Conservation (phyloP, 2,113 vertebrate genomes). For the Ia io region DNA sequence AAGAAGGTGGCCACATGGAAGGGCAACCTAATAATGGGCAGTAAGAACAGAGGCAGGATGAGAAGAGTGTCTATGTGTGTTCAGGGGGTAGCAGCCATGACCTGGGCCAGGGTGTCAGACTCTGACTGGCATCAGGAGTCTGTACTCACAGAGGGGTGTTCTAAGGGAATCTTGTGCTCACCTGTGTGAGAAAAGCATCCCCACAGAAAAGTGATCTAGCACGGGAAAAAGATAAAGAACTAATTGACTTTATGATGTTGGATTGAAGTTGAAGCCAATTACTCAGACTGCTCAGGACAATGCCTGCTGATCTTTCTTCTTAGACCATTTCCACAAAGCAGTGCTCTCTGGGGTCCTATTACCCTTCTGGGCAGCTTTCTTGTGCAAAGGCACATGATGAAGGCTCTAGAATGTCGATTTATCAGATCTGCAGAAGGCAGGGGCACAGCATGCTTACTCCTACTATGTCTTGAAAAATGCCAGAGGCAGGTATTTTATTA, state of each 20-base stretch:
- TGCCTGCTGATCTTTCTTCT: background rate
- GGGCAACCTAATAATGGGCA: rapidly evolving
- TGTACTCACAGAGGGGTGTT: background rate
- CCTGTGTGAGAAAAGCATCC: background rate
- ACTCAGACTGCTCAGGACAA: background rate
- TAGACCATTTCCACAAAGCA: background rate
- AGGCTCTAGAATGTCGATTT: background rate
- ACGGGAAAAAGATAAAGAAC: background rate
- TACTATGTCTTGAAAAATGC: background rate
- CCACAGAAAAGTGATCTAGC: background rate
- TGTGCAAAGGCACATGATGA: background rate
- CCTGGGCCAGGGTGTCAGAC: no score
- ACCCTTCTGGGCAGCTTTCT: rapidly evolving
- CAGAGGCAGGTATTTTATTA: background rate
- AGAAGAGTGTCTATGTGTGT: rapidly evolving
- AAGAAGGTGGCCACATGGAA: rapidly evolving
- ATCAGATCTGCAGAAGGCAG: background rate
- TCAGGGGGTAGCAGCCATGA: rapidly evolving
- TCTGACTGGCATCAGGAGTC: background rate
- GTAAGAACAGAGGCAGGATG: background rate
- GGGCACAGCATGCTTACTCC: background rate
- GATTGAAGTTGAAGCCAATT: rapidly evolving
- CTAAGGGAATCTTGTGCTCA: background rate
- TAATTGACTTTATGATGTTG: background rate
- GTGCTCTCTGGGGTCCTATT: background rate